Evolutionary conservation across 1,140 invertebrate genomes (phyloP), one percentile per base, ranked within the genome.

Genomic region (Rhagoletis zephyria): DNA sequence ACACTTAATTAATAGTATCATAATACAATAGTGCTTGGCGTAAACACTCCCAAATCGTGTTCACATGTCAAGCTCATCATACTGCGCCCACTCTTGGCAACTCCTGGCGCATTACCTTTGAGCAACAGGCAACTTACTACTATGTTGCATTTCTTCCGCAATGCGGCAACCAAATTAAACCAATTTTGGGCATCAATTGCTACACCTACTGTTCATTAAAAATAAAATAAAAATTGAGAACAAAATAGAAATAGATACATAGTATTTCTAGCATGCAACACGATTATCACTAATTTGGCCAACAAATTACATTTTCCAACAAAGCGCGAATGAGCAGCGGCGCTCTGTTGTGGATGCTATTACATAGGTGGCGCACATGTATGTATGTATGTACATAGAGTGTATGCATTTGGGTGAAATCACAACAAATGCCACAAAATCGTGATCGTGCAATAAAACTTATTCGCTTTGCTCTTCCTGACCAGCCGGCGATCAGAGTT

Each of bases 391-490:
- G 30, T 56, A 10, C 51, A 3, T 7, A 56, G 12, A 16, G 42
- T 74, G 45, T 74, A n/a, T 74, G 67, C 14, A 16, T n/a, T 85
- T 19, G 16, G 3, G 48, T 6, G 59, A 86, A 86, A 86, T 86
- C 85, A 86, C 85, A 63, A 48, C 59, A 86, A 86, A 86, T 86
- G 85, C 85, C 61, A 86, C 85, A 86, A 86, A 86, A 86, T 63
- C 85, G 85, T 86, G 85, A 86, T 86, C 85, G 85, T 86, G 85
- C 85, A 86, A 86, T 86, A 86, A 86, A 86, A 86, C 59, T 86
- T 86, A 63, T 86, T n/a, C 85, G n/a, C 45, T 16, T 81, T 10
- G 74, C 74, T 48, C 74, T 81, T 81, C 74, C 74, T 81, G 67
- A 74, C 48, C 74, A 16, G 42, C 9, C 67, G n/a, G n/a, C 7